phyloP scores from a whole-genome alignment of 2,797 vertebrate species.

The Sparidentex hasta region DNA sequence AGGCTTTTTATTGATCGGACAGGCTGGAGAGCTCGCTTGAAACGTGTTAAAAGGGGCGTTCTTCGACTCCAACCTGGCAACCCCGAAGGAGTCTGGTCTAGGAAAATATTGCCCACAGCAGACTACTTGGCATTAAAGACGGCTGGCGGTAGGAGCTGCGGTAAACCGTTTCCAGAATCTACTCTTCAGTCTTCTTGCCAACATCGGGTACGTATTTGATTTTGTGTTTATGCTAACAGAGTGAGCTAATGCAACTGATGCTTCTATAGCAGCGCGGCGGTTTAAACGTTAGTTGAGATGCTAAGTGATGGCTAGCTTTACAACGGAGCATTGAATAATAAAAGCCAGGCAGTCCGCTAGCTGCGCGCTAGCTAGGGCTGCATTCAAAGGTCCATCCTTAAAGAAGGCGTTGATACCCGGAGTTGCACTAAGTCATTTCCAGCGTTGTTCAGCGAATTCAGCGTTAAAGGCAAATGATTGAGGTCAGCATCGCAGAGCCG shows the following conservation, averaged over 20 bases:
- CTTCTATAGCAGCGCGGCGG: background rate
- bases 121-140: conserved; percentile 67
- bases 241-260: fast-evolving
- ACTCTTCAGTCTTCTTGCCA: conserved; percentile 37
- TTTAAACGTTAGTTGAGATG: conserved; percentile 12
- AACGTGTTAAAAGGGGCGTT: conserved; percentile 30
- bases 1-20: background rate
- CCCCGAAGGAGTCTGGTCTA: conserved; percentile 47
- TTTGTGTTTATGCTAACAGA: background rate
- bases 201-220: conserved; percentile 67
- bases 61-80: conserved; percentile 69
- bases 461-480: background rate
- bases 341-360: conserved; percentile 52
- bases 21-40: background rate
- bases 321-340: conserved; percentile 41
- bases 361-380: conserved; percentile 50
- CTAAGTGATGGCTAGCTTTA: conserved; percentile 44
- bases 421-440: background rate
- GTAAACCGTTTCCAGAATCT: conserved; percentile 49
- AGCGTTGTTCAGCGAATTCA: background rate
- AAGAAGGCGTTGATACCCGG: background rate
- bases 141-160: conserved; percentile 53
- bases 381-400: conserved; percentile 19
- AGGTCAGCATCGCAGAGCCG: background rate
- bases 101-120: conserved; percentile 70